Conservation (phyloP, 2,113 vertebrate species). For the Solenodon paradoxus region DNA sequence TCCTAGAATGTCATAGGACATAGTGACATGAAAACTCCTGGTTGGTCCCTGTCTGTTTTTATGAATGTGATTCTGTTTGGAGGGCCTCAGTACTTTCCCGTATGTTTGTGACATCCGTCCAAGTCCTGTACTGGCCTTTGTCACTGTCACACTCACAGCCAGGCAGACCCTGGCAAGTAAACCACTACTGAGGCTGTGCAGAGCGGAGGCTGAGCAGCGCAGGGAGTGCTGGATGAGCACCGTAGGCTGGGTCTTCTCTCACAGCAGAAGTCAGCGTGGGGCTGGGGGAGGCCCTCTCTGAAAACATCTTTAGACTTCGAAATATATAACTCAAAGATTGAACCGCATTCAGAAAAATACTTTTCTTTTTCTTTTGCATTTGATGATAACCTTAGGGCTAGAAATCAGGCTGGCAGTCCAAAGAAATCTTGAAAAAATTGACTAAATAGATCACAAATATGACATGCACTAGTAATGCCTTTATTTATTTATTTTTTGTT, state of each 20-base stretch:
- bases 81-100: neutral
- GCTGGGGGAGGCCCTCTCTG: neutral
- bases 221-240: accelerated
- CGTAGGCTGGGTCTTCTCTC: neutral
- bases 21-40: neutral
- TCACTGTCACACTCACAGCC: neutral
- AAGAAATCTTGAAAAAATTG: no score
- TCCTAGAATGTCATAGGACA: neutral
- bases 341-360: neutral
- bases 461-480: no score
- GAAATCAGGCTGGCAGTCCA: neutral
- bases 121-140: neutral
- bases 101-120: neutral
- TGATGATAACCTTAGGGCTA: neutral
- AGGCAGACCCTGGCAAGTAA: neutral
- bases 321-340: neutral
- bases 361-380: neutral
- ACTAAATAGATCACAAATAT: no score
- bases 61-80: neutral
- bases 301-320: neutral
- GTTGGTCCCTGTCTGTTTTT: neutral
- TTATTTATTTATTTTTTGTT: no score
- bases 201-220: neutral
- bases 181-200: neutral
- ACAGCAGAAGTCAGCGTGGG: neutral